A percentile compares a stretch with the other conserved stretches of the same genome.
Evolutionary conservation across 2,888 invertebrate genomes (phyloP).

Genomic region (Netelia inedita): DNA sequence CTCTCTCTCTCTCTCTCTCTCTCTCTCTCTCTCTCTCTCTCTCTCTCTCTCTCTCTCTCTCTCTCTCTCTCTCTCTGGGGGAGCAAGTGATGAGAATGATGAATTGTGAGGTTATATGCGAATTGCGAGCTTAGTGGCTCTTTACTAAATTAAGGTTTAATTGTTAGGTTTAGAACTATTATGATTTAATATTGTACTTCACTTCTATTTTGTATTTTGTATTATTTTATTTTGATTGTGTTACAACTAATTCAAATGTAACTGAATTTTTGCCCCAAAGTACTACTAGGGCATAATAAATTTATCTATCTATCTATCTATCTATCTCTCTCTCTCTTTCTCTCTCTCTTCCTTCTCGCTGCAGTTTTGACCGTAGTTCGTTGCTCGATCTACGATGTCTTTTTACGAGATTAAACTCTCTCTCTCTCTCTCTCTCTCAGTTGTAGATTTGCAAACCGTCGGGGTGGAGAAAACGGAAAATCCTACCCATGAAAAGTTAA

Average conservation of each 20-base stretch:
- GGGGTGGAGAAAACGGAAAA: not conserved
- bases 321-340: constrained; percentile 1
- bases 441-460: not conserved
- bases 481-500: constrained; percentile 7
- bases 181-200: too few species aligned
- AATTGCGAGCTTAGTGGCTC: too few species aligned
- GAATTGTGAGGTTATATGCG: too few species aligned
- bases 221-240: too few species aligned
- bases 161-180: too few species aligned
- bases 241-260: too few species aligned
- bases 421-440: not conserved
- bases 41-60: constrained; percentile 1
- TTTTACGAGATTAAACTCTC: constrained; percentile 71
- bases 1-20: constrained; percentile 8
- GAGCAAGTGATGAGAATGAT: too few species aligned
- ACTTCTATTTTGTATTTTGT: too few species aligned
- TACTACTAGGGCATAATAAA: too few species aligned
- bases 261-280: too few species aligned
- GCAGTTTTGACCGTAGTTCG: constrained; percentile 40
- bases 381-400: constrained; percentile 53
- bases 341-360: constrained; percentile 22
- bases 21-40: constrained; percentile 7
- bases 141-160: too few species aligned
- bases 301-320: too few species aligned
- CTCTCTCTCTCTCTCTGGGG: constrained; percentile 19